Evolutionary conservation across 1,140 invertebrate genomes (phyloP).

Genomic region (Eriocheir sinensis): DNA sequence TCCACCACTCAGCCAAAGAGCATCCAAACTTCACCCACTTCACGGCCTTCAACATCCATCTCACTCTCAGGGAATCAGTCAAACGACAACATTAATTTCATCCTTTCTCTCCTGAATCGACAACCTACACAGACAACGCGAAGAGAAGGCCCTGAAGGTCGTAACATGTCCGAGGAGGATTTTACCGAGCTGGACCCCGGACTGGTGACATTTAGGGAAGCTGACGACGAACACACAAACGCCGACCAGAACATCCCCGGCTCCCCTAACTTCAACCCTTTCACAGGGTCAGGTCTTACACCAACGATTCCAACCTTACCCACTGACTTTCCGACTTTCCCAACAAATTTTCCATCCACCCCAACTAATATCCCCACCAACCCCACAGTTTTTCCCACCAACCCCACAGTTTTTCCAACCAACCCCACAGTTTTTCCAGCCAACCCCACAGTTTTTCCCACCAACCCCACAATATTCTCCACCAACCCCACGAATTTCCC

Average conservation of each 20-base stretch:
- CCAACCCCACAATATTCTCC: background rate
- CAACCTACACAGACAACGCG: background rate
- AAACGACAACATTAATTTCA: conserved; percentile 40
- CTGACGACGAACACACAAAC: conserved; percentile 9
- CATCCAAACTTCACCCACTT: background rate
- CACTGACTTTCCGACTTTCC: background rate
- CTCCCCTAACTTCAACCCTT: conserved; percentile 64
- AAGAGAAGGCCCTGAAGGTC: background rate
- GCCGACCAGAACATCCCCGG: conserved; percentile 61
- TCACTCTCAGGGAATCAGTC: conserved; percentile 41
- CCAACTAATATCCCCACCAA: background rate
- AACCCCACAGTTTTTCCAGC: conserved; percentile 42
- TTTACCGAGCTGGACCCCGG: conserved; percentile 7
- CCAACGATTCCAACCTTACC: conserved; percentile 57
- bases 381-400: background rate
- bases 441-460: conserved; percentile 5
- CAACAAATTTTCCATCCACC: conserved; percentile 4
- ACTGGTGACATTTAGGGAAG: conserved; percentile 26
- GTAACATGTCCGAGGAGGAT: conserved; percentile 28
- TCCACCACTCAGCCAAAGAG: background rate
- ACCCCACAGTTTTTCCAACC: background rate
- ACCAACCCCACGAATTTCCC: background rate
- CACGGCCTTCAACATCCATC: background rate
- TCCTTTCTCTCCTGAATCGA: conserved; percentile 57
- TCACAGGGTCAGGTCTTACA: conserved; percentile 45